These are phyloP conservation scores for Aegotheles bennettii DNA, from an alignment of 2,113 vertebrate genomes.

Conservation along the genomic window DNA sequence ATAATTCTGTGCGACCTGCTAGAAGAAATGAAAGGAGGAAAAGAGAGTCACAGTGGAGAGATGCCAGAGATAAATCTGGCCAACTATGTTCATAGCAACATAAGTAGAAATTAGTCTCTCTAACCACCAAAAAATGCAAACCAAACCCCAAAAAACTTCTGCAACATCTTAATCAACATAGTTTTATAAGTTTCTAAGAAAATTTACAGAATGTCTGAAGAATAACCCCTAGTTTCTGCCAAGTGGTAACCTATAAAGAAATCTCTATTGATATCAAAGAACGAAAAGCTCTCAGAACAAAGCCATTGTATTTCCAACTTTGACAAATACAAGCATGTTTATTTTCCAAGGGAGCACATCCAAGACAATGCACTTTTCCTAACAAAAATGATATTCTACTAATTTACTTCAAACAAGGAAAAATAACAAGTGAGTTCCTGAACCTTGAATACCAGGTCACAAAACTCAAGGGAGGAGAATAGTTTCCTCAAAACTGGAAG, in stretches of 20 bases:
- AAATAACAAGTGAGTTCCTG: constrained; percentile 14
- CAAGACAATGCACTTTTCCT: background rate
- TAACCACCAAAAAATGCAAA: background rate
- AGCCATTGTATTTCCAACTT: background rate
- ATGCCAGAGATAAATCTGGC: background rate
- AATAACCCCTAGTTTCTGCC: background rate
- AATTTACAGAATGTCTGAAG: background rate
- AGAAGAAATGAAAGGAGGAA: background rate
- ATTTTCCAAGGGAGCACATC: constrained; percentile 8
- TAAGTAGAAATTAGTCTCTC: background rate
- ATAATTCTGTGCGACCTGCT: background rate
- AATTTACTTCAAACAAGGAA: background rate
- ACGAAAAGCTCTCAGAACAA: background rate
- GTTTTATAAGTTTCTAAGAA: background rate
- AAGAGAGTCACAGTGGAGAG: background rate
- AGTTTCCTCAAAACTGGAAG: background rate
- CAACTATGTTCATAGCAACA: background rate
- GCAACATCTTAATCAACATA: background rate
- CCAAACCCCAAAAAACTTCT: background rate
- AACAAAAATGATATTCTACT: background rate
- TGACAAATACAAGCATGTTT: background rate
- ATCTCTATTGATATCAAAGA: background rate
- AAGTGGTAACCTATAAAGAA: background rate
- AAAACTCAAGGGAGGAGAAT: background rate
- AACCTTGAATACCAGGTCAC: background rate